phyloP scores from a whole-genome alignment of 1,140 invertebrate species.

The Hestina assimilis region DNA sequence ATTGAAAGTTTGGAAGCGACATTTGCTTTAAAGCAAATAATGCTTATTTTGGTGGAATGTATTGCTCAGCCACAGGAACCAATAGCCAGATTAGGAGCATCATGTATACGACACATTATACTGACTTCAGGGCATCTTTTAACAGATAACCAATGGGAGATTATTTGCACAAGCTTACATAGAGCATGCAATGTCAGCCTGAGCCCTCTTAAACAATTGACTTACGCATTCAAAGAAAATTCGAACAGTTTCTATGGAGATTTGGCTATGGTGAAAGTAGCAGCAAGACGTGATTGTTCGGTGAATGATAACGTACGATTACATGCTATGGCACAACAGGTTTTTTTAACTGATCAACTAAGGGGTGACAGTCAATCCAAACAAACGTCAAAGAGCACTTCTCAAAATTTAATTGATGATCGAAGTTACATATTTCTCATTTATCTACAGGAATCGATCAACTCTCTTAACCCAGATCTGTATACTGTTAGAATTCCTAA shows the following conservation, averaged over 20 bases:
- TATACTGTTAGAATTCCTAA: constrained; percentile 91
- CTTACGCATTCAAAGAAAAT: constrained; percentile 90
- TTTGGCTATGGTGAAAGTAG: constrained; percentile 94
- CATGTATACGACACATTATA: constrained; percentile 93
- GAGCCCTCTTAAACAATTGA: constrained; percentile 90
- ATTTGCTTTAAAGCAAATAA: constrained; percentile 90
- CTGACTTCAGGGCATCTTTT: constrained; percentile 89
- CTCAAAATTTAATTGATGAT: constrained; percentile 81
- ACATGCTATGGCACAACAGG: constrained; percentile 91
- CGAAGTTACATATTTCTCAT: constrained; percentile 94
- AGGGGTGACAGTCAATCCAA: constrained; percentile 64
- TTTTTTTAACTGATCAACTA: constrained; percentile 81
- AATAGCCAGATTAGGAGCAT: constrained; percentile 93
- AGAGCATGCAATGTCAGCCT: constrained; percentile 90
- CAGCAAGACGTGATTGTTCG: constrained; percentile 90
- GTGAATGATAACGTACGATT: constrained; percentile 89
- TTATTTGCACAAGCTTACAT: constrained; percentile 88
- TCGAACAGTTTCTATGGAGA: constrained; percentile 97
- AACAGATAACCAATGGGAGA: constrained; percentile 90
- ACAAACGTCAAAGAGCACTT: constrained; percentile 56
- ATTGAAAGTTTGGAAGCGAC: constrained; percentile 81
- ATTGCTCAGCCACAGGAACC: constrained; percentile 92
- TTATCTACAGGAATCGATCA: constrained; percentile 87
- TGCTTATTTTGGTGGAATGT: constrained; percentile 94
- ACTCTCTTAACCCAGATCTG: constrained; percentile 87